Evolutionary conservation across 2,113 vertebrate species (phyloP), one percentile per base, ranked within the genome.

Genomic region (Helogale parvula): DNA sequence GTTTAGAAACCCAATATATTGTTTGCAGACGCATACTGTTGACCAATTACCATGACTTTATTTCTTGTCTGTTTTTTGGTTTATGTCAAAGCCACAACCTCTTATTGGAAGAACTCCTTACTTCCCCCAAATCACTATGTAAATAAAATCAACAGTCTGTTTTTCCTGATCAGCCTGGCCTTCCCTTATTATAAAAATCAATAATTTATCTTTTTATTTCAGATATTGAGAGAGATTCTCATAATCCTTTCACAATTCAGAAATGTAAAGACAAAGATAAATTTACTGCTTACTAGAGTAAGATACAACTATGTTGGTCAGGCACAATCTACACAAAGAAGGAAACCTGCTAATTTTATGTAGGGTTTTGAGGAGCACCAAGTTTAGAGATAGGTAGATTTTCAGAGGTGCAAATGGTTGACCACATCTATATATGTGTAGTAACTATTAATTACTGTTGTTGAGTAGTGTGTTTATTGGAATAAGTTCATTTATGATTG

Each of bases 241-340:
- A 76, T 68, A 74, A 82, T 60, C 27, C 27, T 96, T 60, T 29
- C 57, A 74, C 21, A 88, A 29, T 68, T 94, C 14, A n/a, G n/a
- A 14, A 71, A 79, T 94, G 50, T n/a, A 88, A 63, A 96, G 31
- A 92, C 12, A 88, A 92, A 88, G n/a, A 52, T 65, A 65, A 71
- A 65, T 72, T 92, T 71, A 35, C 41, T 82, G 57, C 38, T 88
- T 83, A 23, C 29, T 74, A 52, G 31, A 69, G 11, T 68, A 45
- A 88, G 84, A n/a, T n/a, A 92, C 50, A 38, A 41, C 29, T 79
- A 7, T 35, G 25, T 74, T 66, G 50, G 50, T 65, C 57, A 65
- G 77, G 41, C 16, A 60, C 57, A 84, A 31, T 72, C 71, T 77
- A 17, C 31, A 17, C 25, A 79, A 15, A 0, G 63, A 65, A 88